Base-by-base conservation (phyloP, 2,113 vertebrate genomes). In the Passer montanus region DNA sequence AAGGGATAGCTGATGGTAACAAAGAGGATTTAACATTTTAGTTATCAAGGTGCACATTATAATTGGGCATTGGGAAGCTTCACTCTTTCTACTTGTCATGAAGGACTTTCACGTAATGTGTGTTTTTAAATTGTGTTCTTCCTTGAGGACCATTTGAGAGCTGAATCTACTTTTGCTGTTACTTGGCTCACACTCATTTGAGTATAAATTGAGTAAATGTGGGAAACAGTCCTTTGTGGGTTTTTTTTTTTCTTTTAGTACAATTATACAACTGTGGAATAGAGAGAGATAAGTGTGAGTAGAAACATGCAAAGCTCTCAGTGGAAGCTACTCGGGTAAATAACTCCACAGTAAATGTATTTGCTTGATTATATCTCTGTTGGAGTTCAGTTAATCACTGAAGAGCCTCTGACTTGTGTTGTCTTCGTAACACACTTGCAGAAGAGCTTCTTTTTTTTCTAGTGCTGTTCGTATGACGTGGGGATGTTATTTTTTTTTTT, bases 401-500 rank as follows among this genome's bases (percentile, higher is more conserved):
- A 77, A 82, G 53, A 89, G 33, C n/a, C 33, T 87, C 62, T 92
- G 37, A 72, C 49, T 64, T 88, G 28, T 53, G 28, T 72, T n/a
- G 27, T 49, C 72, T 90, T 88, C 46, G 8, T 55, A 87, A 53
- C 52, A 74, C 15, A 20, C 35, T 75, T 63, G 59, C 14, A 64
- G 58, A 79, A 90, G 67, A 31, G 23, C n/a, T 93, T 89, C 43
- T 82, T 17, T 85, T 26, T 89, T 33, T 75, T 92, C 20, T 55
- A 46, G 10, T 52, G 35, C 22, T 28, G 17, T 60, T 75, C 50
- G 5, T 80, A 53, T 46, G 33, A 94, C 8, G 4, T 12, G 41
- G 24, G 44, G n/a, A 24, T n/a, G 9, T 44, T 58, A 9, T 3
- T 10, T 26, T 49, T n/a, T n/a, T 37, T 35, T 93, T 85, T 35